These are phyloP conservation scores for Pantelozetes paolii DNA, from an alignment of 2,888 invertebrate genomes.

Conservation along the genomic window DNA sequence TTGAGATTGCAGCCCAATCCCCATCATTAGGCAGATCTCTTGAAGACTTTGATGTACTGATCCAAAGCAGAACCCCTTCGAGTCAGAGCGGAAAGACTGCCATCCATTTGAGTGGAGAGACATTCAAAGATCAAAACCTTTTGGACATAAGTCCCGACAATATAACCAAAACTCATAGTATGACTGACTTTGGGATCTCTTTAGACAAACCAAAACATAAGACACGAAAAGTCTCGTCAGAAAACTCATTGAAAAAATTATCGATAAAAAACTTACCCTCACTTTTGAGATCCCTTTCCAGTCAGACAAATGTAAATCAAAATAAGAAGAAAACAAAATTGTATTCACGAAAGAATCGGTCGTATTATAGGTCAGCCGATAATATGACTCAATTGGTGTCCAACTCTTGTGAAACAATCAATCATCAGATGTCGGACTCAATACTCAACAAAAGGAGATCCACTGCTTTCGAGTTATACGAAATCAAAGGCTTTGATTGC, in stretches of 20 bases:
- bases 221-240: constrained; percentile 45
- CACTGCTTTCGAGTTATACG: constrained; percentile 25
- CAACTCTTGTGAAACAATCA: constrained; percentile 17
- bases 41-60: background rate
- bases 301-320: constrained; percentile 43
- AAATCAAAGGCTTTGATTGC: background rate
- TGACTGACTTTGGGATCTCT: constrained; percentile 3
- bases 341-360: background rate
- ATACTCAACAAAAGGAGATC: constrained; percentile 25
- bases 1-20: constrained; percentile 2
- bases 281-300: constrained; percentile 47
- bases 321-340: constrained; percentile 8
- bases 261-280: constrained; percentile 46
- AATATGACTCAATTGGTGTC: constrained; percentile 17
- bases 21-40: background rate
- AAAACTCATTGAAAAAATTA: constrained; percentile 47
- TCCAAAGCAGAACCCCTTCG: background rate
- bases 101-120: constrained; percentile 14
- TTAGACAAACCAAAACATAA: background rate
- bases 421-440: constrained; percentile 24
- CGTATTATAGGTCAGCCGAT: background rate
- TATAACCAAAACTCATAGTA: constrained; percentile 33
- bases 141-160: background rate
- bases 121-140: background rate
- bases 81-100: constrained; percentile 25